Percentiles rank a stretch among this genome's conserved stretches.
phyloP scores from a whole-genome alignment of 2,113 vertebrate genomes.

The Phaethornis superciliosus region DNA sequence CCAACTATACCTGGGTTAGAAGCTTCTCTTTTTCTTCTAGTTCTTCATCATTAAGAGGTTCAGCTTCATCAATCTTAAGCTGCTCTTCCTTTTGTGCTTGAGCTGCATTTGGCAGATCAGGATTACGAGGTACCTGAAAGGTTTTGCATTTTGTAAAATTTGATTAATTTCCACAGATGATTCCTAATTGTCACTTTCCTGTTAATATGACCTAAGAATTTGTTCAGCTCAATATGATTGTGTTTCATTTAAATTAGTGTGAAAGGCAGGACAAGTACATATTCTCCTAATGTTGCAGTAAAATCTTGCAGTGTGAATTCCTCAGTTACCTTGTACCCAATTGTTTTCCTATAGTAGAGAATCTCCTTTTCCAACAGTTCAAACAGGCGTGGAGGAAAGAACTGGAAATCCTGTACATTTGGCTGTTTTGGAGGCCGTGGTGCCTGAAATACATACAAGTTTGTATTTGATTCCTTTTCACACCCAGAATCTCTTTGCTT shows the following conservation, averaged over 20 bases:
- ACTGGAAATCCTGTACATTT: constrained; percentile 98
- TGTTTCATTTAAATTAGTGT: background rate
- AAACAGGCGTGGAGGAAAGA: constrained; percentile 97
- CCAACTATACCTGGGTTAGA: constrained; percentile 87
- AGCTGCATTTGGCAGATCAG: constrained; percentile 92
- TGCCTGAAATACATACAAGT: constrained; percentile 79
- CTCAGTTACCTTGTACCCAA: constrained; percentile 92
- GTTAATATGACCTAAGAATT: background rate
- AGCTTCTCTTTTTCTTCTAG: constrained; percentile 97
- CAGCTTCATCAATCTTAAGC: constrained; percentile 95
- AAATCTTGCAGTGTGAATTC: background rate
- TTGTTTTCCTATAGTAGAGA: constrained; percentile 98
- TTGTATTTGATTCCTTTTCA: background rate
- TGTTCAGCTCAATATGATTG: background rate
- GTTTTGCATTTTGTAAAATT: background rate
- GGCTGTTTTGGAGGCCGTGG: constrained; percentile 97
- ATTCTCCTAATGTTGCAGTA: background rate
- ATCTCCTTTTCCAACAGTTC: constrained; percentile 98
- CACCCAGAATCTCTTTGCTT: background rate
- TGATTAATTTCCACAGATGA: background rate
- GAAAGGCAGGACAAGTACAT: background rate
- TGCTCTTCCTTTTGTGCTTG: constrained; percentile 96
- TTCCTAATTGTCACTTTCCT: background rate
- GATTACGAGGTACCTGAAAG: constrained; percentile 92
- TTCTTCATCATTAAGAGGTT: constrained; percentile 94